Evolutionary conservation across 2,888 invertebrate genomes (phyloP), one percentile per base, ranked within the genome.

Genomic region (Apantesis nais): DNA sequence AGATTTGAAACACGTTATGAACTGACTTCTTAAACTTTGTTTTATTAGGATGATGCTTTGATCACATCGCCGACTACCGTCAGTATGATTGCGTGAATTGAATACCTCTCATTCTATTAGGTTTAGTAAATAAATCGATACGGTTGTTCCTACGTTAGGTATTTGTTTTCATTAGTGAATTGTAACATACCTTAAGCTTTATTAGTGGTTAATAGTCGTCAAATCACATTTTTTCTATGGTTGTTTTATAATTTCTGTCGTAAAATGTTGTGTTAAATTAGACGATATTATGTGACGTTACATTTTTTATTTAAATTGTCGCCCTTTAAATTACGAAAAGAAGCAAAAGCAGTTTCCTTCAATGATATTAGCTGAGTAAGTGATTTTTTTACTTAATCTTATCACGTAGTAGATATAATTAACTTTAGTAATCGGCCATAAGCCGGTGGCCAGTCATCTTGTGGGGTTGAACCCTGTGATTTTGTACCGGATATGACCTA

Each of bases 401-500:
- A 89, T 89, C 87, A 73, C 22, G 69, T 80, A 85, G 86, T 83
- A 87, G 84, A 90, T 89, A 88, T 85, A 90, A 90, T 89, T 88
- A 81, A 83, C 77, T 84, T 71, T 41, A 78, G 80, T 86, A 84
- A 87, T 78, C 78, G 86, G 77, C 76, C 82, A 80, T 71, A 79
- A 86, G 77, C 76, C 82, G 79, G 70, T 83, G 82, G 75, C 86
- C 66, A 89, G 91, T 90, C 90, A 90, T 89, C 86, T 84, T 77
- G 74, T 83, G 83, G 89, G 89, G 89, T 87, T 80, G 70, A 72
- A 86, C 90, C 91, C 89, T 85, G 87, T 89, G 89, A 90, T 92
- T 89, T 85, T 80, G 75, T 86, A 90, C 93, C 93, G 93, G 93
- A 93, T 91, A 90, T 92, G 81, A 90, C 88, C 88, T 81, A 86